Percentiles rank a stretch among this genome's conserved stretches.
Conservation (phyloP, 2,888 invertebrate species). For the Ctenicera cuprea region DNA sequence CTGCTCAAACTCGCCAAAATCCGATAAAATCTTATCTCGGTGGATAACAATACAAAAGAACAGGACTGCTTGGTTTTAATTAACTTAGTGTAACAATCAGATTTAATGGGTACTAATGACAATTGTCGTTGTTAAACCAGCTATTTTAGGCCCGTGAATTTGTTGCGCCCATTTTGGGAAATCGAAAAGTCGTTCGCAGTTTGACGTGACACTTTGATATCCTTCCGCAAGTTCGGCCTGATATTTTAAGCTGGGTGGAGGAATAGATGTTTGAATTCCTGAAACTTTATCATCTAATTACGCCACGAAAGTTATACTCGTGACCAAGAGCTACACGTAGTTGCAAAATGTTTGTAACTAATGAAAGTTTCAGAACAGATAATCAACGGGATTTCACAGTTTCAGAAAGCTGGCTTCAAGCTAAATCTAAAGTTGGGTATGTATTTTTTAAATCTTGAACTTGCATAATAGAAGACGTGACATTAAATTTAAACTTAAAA, state of each 20-base stretch:
- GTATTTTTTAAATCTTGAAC: conserved; percentile 1
- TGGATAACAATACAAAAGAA: conserved; percentile 48
- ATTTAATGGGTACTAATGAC: conserved; percentile 38
- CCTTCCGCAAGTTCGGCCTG: conserved; percentile 28
- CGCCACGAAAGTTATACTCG: conserved; percentile 36
- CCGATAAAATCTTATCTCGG: conserved; percentile 50
- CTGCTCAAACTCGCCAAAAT: conserved; percentile 56
- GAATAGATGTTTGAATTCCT: conserved; percentile 34
- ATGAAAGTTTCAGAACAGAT: conserved; percentile 37
- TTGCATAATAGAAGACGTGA: not conserved
- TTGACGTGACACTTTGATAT: conserved; percentile 40
- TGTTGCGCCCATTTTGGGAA: not conserved
- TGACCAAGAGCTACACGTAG: conserved; percentile 43
- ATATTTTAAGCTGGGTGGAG: conserved; percentile 32
- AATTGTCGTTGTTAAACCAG: not conserved
- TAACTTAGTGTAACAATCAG: conserved; percentile 43
- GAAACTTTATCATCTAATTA: conserved; percentile 48
- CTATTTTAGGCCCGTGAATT: conserved; percentile 11
- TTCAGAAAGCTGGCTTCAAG: conserved; percentile 26
- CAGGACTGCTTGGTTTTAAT: conserved; percentile 42
- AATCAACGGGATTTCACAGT: conserved; percentile 40
- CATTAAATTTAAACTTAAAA: no score
- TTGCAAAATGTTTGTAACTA: conserved; percentile 39
- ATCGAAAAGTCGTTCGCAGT: conserved; percentile 8
- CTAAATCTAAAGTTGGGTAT: not conserved